Percentiles rank a stretch among this genome's conserved stretches.
These are phyloP conservation scores for Yponomeuta plumbellus DNA, from an alignment of 2,888 invertebrate genomes.

Conservation along the genomic window DNA sequence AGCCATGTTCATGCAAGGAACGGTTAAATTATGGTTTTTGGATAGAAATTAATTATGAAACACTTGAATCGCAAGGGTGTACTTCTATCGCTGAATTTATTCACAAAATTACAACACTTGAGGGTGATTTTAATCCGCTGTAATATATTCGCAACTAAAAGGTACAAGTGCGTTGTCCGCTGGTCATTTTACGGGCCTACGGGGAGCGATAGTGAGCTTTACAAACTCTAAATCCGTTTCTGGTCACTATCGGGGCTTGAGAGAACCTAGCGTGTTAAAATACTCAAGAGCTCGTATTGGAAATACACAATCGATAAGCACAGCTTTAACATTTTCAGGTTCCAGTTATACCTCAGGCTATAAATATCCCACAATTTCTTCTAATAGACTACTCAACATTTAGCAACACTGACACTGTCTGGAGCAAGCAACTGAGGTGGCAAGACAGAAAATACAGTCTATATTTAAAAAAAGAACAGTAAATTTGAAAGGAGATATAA, in stretches of 20 bases:
- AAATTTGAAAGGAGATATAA: background rate
- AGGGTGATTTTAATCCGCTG: slow-evolving; percentile 47
- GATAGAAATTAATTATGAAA: too few relatives aligned
- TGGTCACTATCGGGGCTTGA: background rate
- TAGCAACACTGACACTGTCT: background rate
- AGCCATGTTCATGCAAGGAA: too few relatives aligned
- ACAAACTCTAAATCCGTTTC: slow-evolving; percentile 23
- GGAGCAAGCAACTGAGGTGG: background rate
- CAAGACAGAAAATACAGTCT: background rate
- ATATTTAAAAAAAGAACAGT: background rate
- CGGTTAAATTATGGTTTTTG: too few relatives aligned
- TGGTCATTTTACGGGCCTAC: slow-evolving; percentile 42
- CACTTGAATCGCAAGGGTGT: slow-evolving; percentile 38
- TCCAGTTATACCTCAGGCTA: too few relatives aligned
- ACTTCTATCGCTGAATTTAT: slow-evolving; percentile 53
- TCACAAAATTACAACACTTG: slow-evolving; percentile 53
- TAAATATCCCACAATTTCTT: background rate
- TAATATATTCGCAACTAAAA: slow-evolving; percentile 74
- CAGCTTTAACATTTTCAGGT: too few relatives aligned
- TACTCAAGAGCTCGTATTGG: too few relatives aligned
- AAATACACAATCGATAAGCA: too few relatives aligned
- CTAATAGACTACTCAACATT: background rate
- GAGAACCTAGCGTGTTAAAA: background rate
- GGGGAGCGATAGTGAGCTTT: slow-evolving; percentile 40
- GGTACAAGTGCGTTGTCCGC: slow-evolving; percentile 35